These are phyloP conservation scores for Dioctria linearis DNA, from an alignment of 2,888 invertebrate genomes.

Conservation along the genomic window DNA sequence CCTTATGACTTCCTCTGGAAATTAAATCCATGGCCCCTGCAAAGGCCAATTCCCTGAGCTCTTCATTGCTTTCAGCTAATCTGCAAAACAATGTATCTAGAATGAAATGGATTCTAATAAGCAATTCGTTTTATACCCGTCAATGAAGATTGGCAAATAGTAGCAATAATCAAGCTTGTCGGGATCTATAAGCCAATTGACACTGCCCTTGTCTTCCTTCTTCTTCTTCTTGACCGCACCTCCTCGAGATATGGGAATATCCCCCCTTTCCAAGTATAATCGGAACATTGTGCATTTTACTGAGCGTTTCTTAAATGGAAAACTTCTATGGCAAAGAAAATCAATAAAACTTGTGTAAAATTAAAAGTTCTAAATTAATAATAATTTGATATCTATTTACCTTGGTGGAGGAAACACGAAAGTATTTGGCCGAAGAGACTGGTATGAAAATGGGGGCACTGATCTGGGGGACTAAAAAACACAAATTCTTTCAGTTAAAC, in stretches of 20 bases:
- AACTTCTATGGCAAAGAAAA: slow-evolving; percentile 61
- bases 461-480: slow-evolving; percentile 60
- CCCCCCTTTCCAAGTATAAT: slow-evolving; percentile 68
- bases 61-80: slow-evolving; percentile 84
- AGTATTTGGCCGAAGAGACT: slow-evolving; percentile 68
- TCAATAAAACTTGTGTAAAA: too few relatives aligned
- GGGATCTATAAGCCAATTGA: slow-evolving; percentile 67
- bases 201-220: background rate
- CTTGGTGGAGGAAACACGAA: slow-evolving; percentile 66
- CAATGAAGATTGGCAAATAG: slow-evolving; percentile 94
- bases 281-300: slow-evolving; percentile 67
- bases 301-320: slow-evolving; percentile 64
- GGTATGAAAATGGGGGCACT: slow-evolving; percentile 69
- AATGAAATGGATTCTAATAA: background rate
- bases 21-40: slow-evolving; percentile 90
- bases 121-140: slow-evolving; percentile 74
- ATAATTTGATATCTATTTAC: slow-evolving; percentile 63
- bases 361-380: slow-evolving; percentile 54
- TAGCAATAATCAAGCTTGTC: slow-evolving; percentile 87
- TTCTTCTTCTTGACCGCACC: slow-evolving; percentile 42
- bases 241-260: slow-evolving; percentile 67
- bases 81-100: slow-evolving; percentile 59
- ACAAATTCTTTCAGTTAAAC: background rate
- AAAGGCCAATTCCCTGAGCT: slow-evolving; percentile 87
- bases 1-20: slow-evolving; percentile 82